These are phyloP conservation scores for Stenotaenia linearis DNA, from an alignment of 2,888 invertebrate genomes.

Conservation along the genomic window DNA sequence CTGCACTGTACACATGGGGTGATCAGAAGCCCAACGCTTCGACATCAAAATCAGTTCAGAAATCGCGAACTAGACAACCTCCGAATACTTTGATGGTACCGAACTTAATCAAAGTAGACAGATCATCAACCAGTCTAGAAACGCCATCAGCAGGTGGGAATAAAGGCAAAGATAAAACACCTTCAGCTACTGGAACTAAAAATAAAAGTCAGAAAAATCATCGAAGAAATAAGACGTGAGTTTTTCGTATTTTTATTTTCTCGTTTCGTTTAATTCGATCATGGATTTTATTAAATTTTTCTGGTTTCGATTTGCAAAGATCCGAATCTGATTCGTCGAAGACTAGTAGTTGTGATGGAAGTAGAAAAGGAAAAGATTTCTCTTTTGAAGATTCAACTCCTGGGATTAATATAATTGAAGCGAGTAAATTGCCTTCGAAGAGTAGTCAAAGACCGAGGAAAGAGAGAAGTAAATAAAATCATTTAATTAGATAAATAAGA, in stretches of 20 bases:
- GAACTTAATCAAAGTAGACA: not conserved
- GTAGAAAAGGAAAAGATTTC: not conserved
- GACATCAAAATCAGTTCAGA: not conserved
- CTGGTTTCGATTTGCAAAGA: not conserved
- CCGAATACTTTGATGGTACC: not conserved
- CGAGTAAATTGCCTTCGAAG: not conserved
- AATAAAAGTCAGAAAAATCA: not conserved
- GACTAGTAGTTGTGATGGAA: not conserved
- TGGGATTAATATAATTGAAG: not conserved
- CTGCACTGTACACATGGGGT: not conserved
- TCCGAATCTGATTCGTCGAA: not conserved
- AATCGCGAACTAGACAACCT: not conserved
- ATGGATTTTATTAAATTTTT: not conserved
- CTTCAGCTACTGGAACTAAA: not conserved
- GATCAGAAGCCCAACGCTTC: not conserved
- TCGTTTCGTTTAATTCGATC: not conserved
- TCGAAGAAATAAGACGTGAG: not conserved
- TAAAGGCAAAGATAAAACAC: not conserved
- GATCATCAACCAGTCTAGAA: not conserved
- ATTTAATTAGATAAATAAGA: too few relatives aligned
- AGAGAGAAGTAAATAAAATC: not conserved
- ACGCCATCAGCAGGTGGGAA: not conserved
- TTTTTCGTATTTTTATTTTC: not conserved
- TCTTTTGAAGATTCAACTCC: not conserved
- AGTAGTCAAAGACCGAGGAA: not conserved